A percentile compares a stretch with the other conserved stretches of the same genome.
These are phyloP conservation scores for Crotalus tigris DNA, from an alignment of 2,113 vertebrate genomes.

Conservation along the genomic window DNA sequence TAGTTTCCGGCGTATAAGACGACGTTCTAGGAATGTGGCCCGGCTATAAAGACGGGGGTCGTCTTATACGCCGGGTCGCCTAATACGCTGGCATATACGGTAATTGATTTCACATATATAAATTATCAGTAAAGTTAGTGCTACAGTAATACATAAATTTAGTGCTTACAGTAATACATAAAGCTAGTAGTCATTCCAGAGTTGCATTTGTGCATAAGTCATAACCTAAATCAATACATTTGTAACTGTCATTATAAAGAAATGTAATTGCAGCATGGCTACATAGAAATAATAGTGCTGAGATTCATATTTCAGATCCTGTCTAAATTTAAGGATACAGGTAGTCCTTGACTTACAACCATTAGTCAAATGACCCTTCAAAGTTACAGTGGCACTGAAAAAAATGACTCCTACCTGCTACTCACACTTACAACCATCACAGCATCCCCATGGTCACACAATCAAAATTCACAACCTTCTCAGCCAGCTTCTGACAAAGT, in stretches of 20 bases:
- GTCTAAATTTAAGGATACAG: not conserved
- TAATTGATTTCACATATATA: not conserved
- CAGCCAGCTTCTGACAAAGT: not conserved
- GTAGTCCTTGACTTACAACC: not conserved
- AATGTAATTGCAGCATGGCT: not conserved
- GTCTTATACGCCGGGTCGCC: too few species aligned
- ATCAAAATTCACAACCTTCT: not conserved
- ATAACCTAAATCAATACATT: not conserved
- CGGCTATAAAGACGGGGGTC: too few species aligned
- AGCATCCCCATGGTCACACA: not conserved
- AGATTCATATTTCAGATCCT: not conserved
- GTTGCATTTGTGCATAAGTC: not conserved
- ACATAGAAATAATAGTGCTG: not conserved
- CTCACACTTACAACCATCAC: not conserved
- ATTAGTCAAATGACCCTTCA: not conserved
- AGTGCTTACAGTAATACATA: not conserved
- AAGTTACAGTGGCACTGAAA: not conserved
- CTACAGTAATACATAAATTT: not conserved
- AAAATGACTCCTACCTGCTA: not conserved
- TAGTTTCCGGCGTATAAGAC: too few species aligned
- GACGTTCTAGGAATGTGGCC: too few species aligned
- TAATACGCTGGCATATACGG: too few species aligned
- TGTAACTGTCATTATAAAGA: not conserved
- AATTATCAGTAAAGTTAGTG: not conserved
- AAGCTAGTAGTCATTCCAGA: not conserved